Evolutionary conservation across 2,888 invertebrate genomes (phyloP), one percentile per base, ranked within the genome.

Genomic region (Coleophora deauratella): DNA sequence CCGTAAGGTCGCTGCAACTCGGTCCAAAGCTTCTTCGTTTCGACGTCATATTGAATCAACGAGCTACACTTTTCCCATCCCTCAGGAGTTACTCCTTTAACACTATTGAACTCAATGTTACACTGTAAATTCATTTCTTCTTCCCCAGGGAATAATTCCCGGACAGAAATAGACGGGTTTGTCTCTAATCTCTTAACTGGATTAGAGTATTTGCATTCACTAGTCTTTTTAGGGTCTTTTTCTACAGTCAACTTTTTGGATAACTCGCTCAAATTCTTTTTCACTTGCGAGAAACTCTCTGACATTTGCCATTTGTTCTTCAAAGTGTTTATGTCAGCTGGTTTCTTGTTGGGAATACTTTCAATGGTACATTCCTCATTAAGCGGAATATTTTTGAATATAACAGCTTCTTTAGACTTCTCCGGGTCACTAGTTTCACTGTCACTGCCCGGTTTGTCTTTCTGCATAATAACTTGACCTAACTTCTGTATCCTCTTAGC

Each of bases 1-100:
- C 95, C 95, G 55, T 95, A 95, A 0, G 95, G 95, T 62, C 93
- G 90, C 61, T 95, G 94, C 32, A 95, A 67, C 53, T 93, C 93
- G 47, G 92, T 91, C 93, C 94, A 95, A 2, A 95, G 79, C 6
- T 88, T 87, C 44, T 92, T 93, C 0, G 94, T 95, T n/a, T 93
- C 93, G 10, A 88, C 85, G 57, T 95, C 95, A 50, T 94, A 95
- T 57, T 95, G 94, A 40, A 95, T 90, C 55, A 91, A 89, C 0
- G 93, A 89, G 49, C 89, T 89, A 51, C 93, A 93, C 46, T 93
- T 92, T 53, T 94, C 94, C 94, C 95, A 95, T 0, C 94, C 94
- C 57, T 93, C 93, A 0, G 93, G 93, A 0, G 93, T 94, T 0
- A 91, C 88, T 0, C 91, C 92, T 55, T 90, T 88, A 0, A 89